These are phyloP conservation scores for Gymnogyps californianus DNA, from an alignment of 2,113 vertebrate genomes.

Conservation along the genomic window DNA sequence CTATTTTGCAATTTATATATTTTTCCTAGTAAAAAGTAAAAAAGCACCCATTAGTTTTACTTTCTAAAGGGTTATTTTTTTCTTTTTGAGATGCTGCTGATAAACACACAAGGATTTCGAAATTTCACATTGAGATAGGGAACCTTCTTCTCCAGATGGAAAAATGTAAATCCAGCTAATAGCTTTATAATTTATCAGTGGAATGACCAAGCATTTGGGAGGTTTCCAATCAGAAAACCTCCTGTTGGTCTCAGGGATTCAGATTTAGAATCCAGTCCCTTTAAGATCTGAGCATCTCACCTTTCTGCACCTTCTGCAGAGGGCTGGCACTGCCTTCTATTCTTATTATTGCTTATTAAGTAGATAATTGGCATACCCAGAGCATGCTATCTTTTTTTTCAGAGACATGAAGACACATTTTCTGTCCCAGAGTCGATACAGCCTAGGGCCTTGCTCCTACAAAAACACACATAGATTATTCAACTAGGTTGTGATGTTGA, in stretches of 20 bases:
- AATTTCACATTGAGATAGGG: background rate
- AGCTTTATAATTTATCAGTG: background rate
- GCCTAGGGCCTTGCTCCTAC: background rate
- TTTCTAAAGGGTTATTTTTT: background rate
- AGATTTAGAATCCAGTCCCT: background rate
- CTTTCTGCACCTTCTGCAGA: background rate
- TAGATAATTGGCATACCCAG: background rate
- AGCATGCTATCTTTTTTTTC: background rate
- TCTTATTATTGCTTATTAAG: background rate
- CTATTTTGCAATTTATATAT: background rate
- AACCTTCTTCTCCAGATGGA: background rate
- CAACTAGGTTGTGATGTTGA: background rate
- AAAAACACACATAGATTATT: background rate
- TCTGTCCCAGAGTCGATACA: background rate
- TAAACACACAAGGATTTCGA: background rate
- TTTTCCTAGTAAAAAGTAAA: constrained; percentile 5
- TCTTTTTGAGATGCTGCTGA: background rate
- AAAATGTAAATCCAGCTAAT: background rate
- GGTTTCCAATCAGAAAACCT: background rate
- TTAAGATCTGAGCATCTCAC: background rate
- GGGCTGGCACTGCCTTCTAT: background rate
- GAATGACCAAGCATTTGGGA: background rate
- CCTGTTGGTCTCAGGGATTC: background rate
- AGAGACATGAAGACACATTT: background rate
- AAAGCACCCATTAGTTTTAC: background rate